Percentiles rank a stretch among this genome's conserved stretches.
phyloP scores from a whole-genome alignment of 2,113 vertebrate genomes.

The Elephas maximus region DNA sequence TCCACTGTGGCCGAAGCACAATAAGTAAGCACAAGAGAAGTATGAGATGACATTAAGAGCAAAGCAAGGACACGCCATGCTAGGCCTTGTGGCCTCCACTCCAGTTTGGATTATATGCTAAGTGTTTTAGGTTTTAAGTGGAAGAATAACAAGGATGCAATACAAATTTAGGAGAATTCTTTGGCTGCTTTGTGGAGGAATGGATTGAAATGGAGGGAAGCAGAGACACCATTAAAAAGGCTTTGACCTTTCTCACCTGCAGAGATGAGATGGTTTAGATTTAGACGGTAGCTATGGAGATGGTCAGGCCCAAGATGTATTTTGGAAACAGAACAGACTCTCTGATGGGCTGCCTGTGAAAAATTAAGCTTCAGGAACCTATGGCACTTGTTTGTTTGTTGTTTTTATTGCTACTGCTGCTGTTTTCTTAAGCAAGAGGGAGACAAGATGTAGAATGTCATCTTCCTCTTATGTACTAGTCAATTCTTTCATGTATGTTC shows the following conservation, averaged over 20 bases:
- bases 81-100: fast-evolving
- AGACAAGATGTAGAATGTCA: not conserved
- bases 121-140: not conserved
- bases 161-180: not conserved
- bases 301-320: not conserved
- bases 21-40: not conserved
- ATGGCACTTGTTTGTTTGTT: too few relatives aligned
- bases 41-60: fast-evolving
- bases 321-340: not conserved
- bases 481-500: not conserved
- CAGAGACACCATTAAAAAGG: not conserved
- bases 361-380: not conserved
- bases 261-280: not conserved
- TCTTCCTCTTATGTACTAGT: not conserved
- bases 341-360: not conserved
- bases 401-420: not conserved
- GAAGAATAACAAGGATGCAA: not conserved
- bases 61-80: fast-evolving
- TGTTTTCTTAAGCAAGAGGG: not conserved
- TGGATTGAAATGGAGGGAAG: not conserved
- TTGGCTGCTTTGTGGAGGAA: not conserved
- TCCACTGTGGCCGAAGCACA: not conserved
- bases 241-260: fast-evolving
- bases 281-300: not conserved
- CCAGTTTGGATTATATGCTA: not conserved